These are phyloP conservation scores for Ethmia dodecea DNA, from an alignment of 2,888 invertebrate genomes.

Conservation along the genomic window DNA sequence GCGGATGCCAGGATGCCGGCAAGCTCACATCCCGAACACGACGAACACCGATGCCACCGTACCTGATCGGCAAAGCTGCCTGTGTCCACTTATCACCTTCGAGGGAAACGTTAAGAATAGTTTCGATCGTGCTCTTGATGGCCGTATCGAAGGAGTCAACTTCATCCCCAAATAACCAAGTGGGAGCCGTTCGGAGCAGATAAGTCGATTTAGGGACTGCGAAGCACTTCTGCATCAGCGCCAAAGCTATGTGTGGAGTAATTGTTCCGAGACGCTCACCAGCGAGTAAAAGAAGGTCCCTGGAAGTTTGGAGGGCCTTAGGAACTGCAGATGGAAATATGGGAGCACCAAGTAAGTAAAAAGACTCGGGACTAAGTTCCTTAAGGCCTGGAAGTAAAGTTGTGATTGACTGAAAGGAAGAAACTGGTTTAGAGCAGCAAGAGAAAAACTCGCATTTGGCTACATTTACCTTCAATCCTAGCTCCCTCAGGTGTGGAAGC, in stretches of 20 bases:
- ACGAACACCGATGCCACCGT: too few relatives aligned
- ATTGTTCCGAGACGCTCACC: conserved; percentile 1
- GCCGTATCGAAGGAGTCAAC: not conserved
- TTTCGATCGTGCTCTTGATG: not conserved
- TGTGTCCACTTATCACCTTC: too few relatives aligned
- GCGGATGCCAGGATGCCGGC: too few relatives aligned
- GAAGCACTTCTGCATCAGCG: conserved; percentile 2
- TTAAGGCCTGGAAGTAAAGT: conserved; percentile 1
- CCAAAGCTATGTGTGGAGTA: conserved; percentile 3
- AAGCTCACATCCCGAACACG: too few relatives aligned
- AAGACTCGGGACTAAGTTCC: not conserved
- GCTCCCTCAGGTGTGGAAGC: too few relatives aligned
- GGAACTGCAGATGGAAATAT: conserved; percentile 6
- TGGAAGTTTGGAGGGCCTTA: not conserved
- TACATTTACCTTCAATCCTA: not conserved
- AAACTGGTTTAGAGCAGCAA: not conserved
- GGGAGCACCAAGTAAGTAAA: conserved; percentile 6
- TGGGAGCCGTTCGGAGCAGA: conserved; percentile 3
- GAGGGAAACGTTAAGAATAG: not conserved
- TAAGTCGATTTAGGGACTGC: conserved; percentile 2
- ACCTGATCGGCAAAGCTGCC: too few relatives aligned
- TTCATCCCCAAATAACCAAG: too few relatives aligned
- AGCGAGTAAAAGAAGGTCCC: not conserved
- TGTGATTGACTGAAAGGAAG: not conserved
- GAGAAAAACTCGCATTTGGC: conserved; percentile 1